Evolutionary conservation across 2,888 invertebrate genomes (phyloP).

Genomic region (Arctia plantaginis): DNA sequence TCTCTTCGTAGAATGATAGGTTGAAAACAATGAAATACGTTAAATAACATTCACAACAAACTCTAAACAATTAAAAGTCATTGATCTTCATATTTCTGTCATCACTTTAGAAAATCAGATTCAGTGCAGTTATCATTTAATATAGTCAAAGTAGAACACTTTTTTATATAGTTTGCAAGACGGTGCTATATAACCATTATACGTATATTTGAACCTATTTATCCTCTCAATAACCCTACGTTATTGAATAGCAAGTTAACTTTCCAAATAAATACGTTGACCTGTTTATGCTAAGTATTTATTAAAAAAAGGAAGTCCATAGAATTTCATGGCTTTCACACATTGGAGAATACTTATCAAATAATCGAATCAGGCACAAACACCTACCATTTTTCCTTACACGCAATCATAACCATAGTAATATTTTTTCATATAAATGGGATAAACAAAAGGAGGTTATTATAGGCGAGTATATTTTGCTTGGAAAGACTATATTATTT

Average conservation of each 20-base stretch:
- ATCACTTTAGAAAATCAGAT: too few relatives aligned
- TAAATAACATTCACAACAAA: too few relatives aligned
- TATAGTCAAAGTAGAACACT: too few relatives aligned
- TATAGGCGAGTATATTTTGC: neutral
- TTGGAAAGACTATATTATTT: conserved; percentile 6
- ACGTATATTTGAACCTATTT: neutral
- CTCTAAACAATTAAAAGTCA: too few relatives aligned
- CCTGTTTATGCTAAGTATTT: conserved; percentile 14
- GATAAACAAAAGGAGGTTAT: conserved; percentile 21
- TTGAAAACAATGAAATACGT: too few relatives aligned
- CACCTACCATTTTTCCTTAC: conserved; percentile 33
- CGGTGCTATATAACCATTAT: too few relatives aligned
- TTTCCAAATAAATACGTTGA: neutral
- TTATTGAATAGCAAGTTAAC: neutral
- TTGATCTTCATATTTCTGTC: too few relatives aligned
- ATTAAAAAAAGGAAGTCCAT: conserved; percentile 16
- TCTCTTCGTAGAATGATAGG: too few relatives aligned
- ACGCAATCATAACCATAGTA: conserved; percentile 44
- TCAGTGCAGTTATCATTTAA: too few relatives aligned
- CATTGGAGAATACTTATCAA: conserved; percentile 44
- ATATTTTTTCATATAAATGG: conserved; percentile 30
- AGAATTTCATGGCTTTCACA: conserved; percentile 35
- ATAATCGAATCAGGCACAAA: conserved; percentile 49
- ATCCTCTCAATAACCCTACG: neutral
- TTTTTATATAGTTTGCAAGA: too few relatives aligned